Percentiles rank a stretch among this genome's conserved stretches.
These are phyloP conservation scores for Petrolisthes manimaculis DNA, from an alignment of 2,888 invertebrate species.

Conservation along the genomic window DNA sequence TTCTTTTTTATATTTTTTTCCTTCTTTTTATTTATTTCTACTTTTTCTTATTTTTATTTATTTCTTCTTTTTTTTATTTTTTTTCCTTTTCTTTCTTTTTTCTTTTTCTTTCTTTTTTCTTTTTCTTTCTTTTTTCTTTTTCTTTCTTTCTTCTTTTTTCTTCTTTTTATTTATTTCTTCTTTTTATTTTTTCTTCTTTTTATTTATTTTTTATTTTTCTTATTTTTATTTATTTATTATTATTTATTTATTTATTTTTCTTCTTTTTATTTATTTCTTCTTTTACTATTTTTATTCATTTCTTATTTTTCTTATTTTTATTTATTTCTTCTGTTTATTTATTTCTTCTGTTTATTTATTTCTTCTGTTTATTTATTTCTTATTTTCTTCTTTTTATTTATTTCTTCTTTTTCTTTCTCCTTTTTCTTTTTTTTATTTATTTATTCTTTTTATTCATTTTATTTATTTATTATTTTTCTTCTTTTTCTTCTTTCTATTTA, in stretches of 20 bases:
- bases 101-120: neutral
- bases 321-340: neutral
- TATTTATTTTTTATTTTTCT: neutral
- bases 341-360: neutral
- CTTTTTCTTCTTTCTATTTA: neutral
- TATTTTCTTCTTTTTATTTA: neutral
- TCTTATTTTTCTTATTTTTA: neutral
- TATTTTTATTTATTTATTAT: neutral
- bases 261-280: neutral
- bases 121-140: slow-evolving; percentile 16
- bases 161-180: slow-evolving; percentile 17
- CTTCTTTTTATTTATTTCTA: neutral
- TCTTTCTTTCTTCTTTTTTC: slow-evolving; percentile 23
- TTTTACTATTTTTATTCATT: neutral
- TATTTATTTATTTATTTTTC: neutral
- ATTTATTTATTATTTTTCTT: neutral
- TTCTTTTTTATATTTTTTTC: too few relatives aligned
- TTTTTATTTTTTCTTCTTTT: slow-evolving; percentile 10
- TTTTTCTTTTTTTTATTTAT: neutral
- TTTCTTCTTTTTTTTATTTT: neutral
- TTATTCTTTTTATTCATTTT: neutral
- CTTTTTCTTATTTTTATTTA: neutral
- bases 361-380: neutral
- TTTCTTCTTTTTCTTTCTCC: neutral
- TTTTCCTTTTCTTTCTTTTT: neutral